Percentiles rank a stretch among this genome's conserved stretches.
Conservation (phyloP, 2,888 invertebrate genomes). For the Endotricha flammealis region DNA sequence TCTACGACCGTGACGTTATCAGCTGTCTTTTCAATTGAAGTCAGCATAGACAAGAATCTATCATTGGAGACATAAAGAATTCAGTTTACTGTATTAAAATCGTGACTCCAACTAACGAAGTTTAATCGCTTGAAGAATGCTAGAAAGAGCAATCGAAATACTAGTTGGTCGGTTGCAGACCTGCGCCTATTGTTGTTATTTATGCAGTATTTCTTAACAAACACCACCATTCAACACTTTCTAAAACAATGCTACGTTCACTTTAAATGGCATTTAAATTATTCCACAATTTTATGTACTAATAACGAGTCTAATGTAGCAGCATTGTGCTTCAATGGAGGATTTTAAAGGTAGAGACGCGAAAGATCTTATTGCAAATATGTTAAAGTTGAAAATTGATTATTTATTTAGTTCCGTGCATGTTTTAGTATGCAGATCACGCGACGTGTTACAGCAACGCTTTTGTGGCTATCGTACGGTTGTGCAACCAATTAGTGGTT, state of each 20-base stretch:
- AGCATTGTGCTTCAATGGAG: slow-evolving; percentile 26
- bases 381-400: slow-evolving; percentile 12
- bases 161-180: slow-evolving; percentile 38
- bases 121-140: slow-evolving; percentile 46
- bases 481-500: slow-evolving; percentile 59
- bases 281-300: slow-evolving; percentile 52
- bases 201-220: slow-evolving; percentile 36
- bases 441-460: slow-evolving; percentile 41
- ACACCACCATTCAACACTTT: slow-evolving; percentile 54
- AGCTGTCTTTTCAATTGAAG: slow-evolving; percentile 9
- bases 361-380: background rate
- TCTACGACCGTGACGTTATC: no score
- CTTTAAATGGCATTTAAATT: slow-evolving; percentile 56
- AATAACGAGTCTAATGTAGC: slow-evolving; percentile 39
- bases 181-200: slow-evolving; percentile 31
- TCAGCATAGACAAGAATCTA: slow-evolving; percentile 1
- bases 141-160: slow-evolving; percentile 52
- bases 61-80: slow-evolving; percentile 2
- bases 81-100: slow-evolving; percentile 22
- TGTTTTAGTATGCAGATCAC: slow-evolving; percentile 36
- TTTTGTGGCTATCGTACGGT: slow-evolving; percentile 35
- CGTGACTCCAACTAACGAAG: slow-evolving; percentile 35
- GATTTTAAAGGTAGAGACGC: background rate
- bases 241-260: slow-evolving; percentile 62
- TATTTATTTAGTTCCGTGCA: slow-evolving; percentile 19